These are phyloP conservation scores for Neotragus moschatus DNA, from an alignment of 2,113 vertebrate genomes.

Conservation along the genomic window DNA sequence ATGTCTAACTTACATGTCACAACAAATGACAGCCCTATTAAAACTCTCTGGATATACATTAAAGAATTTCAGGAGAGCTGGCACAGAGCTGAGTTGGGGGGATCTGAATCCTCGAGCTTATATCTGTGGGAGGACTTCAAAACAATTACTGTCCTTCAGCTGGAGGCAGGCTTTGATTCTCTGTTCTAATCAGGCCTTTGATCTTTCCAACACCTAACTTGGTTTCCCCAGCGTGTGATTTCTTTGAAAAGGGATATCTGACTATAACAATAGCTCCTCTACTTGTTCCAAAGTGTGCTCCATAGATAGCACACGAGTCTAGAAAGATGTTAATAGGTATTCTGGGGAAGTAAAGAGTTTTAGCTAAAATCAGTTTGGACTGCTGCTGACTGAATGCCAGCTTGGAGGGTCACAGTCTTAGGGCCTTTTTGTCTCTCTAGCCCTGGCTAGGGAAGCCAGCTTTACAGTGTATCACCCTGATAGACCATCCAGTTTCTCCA, in stretches of 20 bases:
- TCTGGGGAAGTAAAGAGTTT: background rate
- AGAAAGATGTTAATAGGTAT: background rate
- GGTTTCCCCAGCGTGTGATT: background rate
- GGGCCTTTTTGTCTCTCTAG: background rate
- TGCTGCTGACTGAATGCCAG: background rate
- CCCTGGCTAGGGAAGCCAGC: background rate
- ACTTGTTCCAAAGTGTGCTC: background rate
- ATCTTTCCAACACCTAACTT: background rate
- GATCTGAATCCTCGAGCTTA: background rate
- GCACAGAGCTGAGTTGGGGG: background rate
- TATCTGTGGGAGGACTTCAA: background rate
- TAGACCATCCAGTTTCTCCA: background rate
- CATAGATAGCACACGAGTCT: background rate
- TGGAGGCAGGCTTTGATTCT: background rate
- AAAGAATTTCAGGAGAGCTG: background rate
- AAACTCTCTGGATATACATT: background rate
- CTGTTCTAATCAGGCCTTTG: background rate
- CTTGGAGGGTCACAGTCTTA: too few relatives aligned
- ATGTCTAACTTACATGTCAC: background rate
- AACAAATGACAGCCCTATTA: background rate
- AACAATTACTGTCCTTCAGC: background rate
- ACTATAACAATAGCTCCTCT: background rate
- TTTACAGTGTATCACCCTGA: background rate
- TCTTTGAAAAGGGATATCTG: conserved; percentile 33
- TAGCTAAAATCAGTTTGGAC: background rate